Conservation (phyloP, 2,888 invertebrate species). For the Psylliodes chrysocephalus region DNA sequence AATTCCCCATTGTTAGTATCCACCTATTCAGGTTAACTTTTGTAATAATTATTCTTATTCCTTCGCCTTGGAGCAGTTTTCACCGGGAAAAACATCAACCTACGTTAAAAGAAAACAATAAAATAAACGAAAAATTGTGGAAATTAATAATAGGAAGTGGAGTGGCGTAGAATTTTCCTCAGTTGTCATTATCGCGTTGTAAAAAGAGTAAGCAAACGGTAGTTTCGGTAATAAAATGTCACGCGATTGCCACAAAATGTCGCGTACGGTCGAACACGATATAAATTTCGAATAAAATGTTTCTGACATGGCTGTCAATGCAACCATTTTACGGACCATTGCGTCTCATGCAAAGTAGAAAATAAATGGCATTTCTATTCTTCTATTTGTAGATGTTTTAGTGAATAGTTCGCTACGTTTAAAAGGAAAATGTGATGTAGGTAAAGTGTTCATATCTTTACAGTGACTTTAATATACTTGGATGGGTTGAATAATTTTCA, state of each 20-base stretch:
- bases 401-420: too few species aligned
- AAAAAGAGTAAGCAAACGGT: constrained; percentile 12
- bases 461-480: too few species aligned
- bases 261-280: constrained; percentile 11
- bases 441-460: too few species aligned
- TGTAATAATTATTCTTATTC: too few species aligned
- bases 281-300: constrained; percentile 18
- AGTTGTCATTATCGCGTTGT: constrained; percentile 19
- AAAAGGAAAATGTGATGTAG: too few species aligned
- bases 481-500: too few species aligned
- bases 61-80: too few species aligned
- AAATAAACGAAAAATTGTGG: constrained; percentile 2
- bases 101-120: constrained; percentile 5
- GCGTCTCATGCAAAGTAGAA: not conserved
- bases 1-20: too few species aligned
- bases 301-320: constrained; percentile 5
- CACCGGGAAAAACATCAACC: too few species aligned
- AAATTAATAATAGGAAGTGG: constrained; percentile 6
- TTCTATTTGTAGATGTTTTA: too few species aligned
- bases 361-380: too few species aligned
- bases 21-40: too few species aligned
- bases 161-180: constrained; percentile 10
- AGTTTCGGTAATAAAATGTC: constrained; percentile 22
- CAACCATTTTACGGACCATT: not conserved
- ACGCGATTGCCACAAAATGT: constrained; percentile 22